phyloP scores from a whole-genome alignment of 2,113 vertebrate species.

The Caranx melampygus region DNA sequence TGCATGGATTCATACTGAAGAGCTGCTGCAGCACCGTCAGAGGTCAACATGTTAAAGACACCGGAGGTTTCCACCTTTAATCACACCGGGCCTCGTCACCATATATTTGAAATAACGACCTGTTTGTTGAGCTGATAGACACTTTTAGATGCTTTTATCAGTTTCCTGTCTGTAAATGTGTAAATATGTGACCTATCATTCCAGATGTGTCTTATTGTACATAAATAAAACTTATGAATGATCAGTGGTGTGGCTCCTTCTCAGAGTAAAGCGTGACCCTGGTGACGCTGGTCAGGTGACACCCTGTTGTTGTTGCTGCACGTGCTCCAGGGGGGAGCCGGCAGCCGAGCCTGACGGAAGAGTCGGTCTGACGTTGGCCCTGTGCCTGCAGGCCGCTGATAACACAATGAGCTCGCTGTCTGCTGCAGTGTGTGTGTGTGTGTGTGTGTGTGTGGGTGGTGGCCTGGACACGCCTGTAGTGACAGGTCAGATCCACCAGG shows the following conservation, averaged over 20 bases:
- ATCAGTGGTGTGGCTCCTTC: not conserved
- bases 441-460: not conserved
- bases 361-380: not conserved
- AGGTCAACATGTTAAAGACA: not conserved
- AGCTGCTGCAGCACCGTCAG: not conserved
- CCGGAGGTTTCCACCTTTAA: not conserved
- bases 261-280: not conserved
- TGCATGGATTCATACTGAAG: not conserved
- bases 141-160: no score
- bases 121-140: no score
- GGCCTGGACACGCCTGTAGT: not conserved
- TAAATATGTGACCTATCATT: constrained; percentile 50
- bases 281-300: constrained; percentile 12
- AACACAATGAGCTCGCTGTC: constrained; percentile 18
- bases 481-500: constrained; percentile 7
- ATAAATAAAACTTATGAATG: constrained; percentile 59
- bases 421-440: not conserved
- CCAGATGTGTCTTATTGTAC: constrained; percentile 49
- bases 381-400: constrained; percentile 43
- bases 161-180: constrained; percentile 56
- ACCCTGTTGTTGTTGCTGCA: not conserved
- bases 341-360: no score
- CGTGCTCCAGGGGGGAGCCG: not conserved
- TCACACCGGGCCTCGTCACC: not conserved
- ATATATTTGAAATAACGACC: not conserved